These are phyloP conservation scores for Biston stratarius DNA, from an alignment of 2,888 invertebrate species.

Conservation along the genomic window DNA sequence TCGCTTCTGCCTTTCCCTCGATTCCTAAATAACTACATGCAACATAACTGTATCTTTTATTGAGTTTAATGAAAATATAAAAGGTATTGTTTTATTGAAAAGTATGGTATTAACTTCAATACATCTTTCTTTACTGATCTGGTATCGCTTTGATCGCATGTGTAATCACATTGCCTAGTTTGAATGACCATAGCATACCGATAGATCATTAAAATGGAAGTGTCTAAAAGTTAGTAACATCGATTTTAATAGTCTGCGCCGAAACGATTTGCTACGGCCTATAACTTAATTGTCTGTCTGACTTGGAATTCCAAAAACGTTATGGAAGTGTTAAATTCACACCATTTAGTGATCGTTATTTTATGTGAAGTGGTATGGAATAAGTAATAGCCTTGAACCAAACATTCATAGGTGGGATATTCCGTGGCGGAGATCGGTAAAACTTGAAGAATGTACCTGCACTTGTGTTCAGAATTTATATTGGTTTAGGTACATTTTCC, in stretches of 20 bases:
- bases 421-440: not conserved
- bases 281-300: slow-evolving; percentile 32
- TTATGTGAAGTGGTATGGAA: slow-evolving; percentile 4
- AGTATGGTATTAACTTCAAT: not conserved
- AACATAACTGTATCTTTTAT: not conserved
- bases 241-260: slow-evolving; percentile 38
- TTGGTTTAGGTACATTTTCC: not conserved
- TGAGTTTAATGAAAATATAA: not conserved
- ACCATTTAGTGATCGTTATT: slow-evolving; percentile 17
- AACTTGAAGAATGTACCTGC: not conserved
- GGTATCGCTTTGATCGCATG: slow-evolving; percentile 18
- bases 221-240: slow-evolving; percentile 42
- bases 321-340: slow-evolving; percentile 17
- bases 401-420: slow-evolving; percentile 1
- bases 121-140: slow-evolving; percentile 6
- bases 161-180: slow-evolving; percentile 35
- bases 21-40: not conserved
- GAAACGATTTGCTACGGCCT: slow-evolving; percentile 43
- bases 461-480: not conserved
- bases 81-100: not conserved
- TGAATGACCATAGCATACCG: slow-evolving; percentile 35
- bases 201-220: slow-evolving; percentile 42
- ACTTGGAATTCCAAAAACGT: slow-evolving; percentile 14
- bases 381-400: slow-evolving; percentile 9
- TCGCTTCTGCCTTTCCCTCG: not conserved